phyloP scores from a whole-genome alignment of 2,888 invertebrate species.

The Apocheima hispidaria region DNA sequence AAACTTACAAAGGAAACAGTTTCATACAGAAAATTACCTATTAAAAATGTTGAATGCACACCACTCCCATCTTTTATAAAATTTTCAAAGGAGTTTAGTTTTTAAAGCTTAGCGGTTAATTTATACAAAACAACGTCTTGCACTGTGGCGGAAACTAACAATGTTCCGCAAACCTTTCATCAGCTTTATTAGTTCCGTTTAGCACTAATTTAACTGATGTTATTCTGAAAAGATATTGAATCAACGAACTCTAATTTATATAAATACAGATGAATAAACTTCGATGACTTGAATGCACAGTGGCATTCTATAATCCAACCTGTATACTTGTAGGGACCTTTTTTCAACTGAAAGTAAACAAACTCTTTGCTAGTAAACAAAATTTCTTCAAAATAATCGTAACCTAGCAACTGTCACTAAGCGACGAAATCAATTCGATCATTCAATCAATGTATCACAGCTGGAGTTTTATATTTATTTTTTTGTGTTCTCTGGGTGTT shows the following conservation, averaged over 20 bases:
- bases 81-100: constrained; percentile 74
- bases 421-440: constrained; percentile 52
- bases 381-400: constrained; percentile 2
- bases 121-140: constrained; percentile 60
- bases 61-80: constrained; percentile 63
- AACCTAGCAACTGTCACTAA: constrained; percentile 61
- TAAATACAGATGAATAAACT: too few species aligned
- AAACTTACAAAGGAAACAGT: constrained; percentile 60
- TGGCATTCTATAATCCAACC: background rate
- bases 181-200: constrained; percentile 26
- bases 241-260: too few species aligned
- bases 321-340: background rate
- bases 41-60: constrained; percentile 65
- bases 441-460: constrained; percentile 36
- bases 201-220: too few species aligned
- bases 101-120: constrained; percentile 73
- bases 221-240: too few species aligned
- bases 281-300: too few species aligned
- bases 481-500: constrained; percentile 24
- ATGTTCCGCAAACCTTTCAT: constrained; percentile 32
- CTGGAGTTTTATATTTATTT: constrained; percentile 41
- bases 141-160: constrained; percentile 39
- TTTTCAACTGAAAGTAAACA: background rate
- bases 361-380: background rate
- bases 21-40: constrained; percentile 62